Evolutionary conservation across 1,140 invertebrate genomes (phyloP).

Genomic region (Condylostylus longicornis): DNA sequence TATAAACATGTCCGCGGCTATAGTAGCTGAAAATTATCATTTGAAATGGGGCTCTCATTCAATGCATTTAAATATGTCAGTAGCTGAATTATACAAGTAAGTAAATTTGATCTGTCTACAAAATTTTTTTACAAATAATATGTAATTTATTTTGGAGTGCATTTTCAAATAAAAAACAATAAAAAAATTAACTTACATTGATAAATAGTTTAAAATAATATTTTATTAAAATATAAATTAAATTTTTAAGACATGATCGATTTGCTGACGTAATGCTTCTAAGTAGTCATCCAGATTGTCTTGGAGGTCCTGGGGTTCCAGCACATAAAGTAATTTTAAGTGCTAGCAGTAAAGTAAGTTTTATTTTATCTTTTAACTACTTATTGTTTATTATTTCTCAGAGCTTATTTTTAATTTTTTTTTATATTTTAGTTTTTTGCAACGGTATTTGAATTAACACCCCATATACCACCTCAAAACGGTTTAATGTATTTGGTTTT

Average conservation of each 20-base stretch:
- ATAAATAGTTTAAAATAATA: background rate
- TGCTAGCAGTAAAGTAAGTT: constrained; percentile 44
- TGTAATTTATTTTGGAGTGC: background rate
- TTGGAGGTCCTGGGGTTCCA: constrained; percentile 52
- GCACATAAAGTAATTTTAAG: constrained; percentile 77
- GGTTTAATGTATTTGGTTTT: constrained; percentile 57
- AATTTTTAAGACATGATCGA: constrained; percentile 37
- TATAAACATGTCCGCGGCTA: too few species aligned
- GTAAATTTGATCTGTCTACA: constrained; percentile 7
- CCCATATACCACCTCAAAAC: constrained; percentile 31
- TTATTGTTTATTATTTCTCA: too few species aligned
- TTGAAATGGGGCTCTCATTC: constrained; percentile 75
- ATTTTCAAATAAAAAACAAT: too few species aligned
- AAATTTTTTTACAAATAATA: background rate
- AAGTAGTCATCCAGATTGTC: constrained; percentile 35
- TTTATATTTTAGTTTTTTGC: constrained; percentile 34
- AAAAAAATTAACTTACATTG: too few species aligned
- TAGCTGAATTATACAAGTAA: constrained; percentile 56
- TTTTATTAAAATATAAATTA: background rate
- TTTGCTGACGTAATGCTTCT: constrained; percentile 73
- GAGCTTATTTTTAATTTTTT: background rate
- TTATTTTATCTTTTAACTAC: background rate
- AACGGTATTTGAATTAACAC: constrained; percentile 27
- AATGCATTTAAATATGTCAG: constrained; percentile 60
- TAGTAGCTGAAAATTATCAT: constrained; percentile 59